Conservation (phyloP, 2,113 vertebrate genomes). For the Ammodytes marinus region DNA sequence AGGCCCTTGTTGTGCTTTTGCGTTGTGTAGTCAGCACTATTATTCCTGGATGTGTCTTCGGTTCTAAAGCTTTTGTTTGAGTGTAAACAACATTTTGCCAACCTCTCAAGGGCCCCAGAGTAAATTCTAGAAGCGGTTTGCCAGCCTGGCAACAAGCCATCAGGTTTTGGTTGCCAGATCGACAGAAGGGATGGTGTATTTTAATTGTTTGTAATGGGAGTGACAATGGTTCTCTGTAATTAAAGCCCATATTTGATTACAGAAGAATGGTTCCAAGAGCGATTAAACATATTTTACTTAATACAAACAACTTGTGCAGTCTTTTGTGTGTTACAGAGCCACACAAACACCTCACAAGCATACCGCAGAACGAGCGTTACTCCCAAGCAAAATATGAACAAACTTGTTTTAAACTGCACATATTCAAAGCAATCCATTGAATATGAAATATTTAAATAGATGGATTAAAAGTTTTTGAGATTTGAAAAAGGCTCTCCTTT, state of each 20-base stretch:
- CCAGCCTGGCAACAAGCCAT: conserved; percentile 55
- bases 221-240: conserved; percentile 23
- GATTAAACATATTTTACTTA: conserved; percentile 51
- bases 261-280: conserved; percentile 29
- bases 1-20: conserved; percentile 36
- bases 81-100: conserved; percentile 51
- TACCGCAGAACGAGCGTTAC: not conserved
- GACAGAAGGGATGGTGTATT: conserved; percentile 47
- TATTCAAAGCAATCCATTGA: not conserved
- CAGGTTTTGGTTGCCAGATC: conserved; percentile 49
- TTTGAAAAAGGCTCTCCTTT: not conserved
- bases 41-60: conserved; percentile 37
- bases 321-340: not conserved
- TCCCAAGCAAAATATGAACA: not conserved
- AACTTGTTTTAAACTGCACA: not conserved
- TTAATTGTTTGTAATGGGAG: conserved; percentile 52
- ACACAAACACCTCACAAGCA: conserved; percentile 7
- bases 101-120: conserved; percentile 30
- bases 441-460: not conserved
- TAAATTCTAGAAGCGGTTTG: conserved; percentile 45
- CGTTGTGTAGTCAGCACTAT: conserved; percentile 24
- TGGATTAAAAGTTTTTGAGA: not conserved
- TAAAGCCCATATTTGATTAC: conserved; percentile 35
- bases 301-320: not conserved
- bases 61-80: conserved; percentile 42